Conservation (phyloP, 2,113 vertebrate genomes). For the Alligator mississippiensis region DNA sequence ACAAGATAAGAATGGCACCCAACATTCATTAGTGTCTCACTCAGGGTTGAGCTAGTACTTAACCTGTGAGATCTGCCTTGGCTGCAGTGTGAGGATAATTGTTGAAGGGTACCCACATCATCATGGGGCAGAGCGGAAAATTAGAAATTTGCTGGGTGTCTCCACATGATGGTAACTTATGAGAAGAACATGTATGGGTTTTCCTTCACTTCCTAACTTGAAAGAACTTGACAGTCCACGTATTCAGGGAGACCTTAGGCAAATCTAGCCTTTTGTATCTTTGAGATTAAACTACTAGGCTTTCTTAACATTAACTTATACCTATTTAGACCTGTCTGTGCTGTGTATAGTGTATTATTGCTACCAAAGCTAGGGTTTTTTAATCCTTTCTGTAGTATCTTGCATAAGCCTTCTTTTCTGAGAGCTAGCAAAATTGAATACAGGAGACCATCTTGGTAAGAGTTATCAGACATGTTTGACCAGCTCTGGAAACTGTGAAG, state of each 20-base stretch:
- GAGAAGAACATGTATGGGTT: not conserved
- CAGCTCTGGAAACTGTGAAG: not conserved
- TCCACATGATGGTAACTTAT: not conserved
- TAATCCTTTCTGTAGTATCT: not conserved
- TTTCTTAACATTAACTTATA: not conserved
- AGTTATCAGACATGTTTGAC: not conserved
- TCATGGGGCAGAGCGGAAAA: not conserved
- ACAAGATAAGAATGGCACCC: not conserved
- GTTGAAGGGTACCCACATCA: not conserved
- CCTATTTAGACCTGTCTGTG: not conserved
- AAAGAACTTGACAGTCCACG: not conserved
- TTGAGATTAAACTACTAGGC: not conserved
- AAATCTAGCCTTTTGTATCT: not conserved
- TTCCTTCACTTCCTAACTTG: not conserved
- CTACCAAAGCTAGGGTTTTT: not conserved
- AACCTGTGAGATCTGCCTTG: not conserved
- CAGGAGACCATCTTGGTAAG: not conserved
- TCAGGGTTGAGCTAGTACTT: not conserved
- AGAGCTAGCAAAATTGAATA: not conserved
- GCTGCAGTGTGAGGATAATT: not conserved
- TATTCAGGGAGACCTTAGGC: not conserved
- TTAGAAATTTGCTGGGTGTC: not conserved
- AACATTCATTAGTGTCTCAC: not conserved
- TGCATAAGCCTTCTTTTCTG: not conserved
- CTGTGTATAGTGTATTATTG: not conserved